Conservation (phyloP, 1,140 invertebrate species). For the Eueides isabella region DNA sequence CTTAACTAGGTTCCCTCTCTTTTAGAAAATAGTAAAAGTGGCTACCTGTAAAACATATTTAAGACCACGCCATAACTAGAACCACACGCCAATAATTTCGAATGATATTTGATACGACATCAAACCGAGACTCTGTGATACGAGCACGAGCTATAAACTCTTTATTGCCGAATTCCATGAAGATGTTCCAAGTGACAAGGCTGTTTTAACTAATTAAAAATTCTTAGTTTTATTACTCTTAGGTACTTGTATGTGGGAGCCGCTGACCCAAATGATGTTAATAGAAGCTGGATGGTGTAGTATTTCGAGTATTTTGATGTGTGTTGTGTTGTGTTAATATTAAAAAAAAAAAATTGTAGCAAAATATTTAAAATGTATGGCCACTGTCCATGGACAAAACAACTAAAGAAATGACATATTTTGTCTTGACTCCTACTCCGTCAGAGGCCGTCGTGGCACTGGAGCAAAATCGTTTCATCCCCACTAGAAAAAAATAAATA, state of each 20-base stretch:
- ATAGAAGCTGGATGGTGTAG: not conserved
- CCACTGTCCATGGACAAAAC: too few relatives aligned
- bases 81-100: slow-evolving; percentile 26
- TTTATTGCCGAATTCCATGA: slow-evolving; percentile 35
- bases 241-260: not conserved
- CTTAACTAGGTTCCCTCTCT: too few relatives aligned
- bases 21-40: too few relatives aligned
- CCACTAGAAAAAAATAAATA: too few relatives aligned
- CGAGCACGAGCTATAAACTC: slow-evolving; percentile 32
- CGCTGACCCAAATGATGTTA: not conserved
- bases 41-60: too few relatives aligned
- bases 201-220: slow-evolving; percentile 17
- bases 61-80: not conserved
- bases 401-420: too few relatives aligned
- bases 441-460: too few relatives aligned
- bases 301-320: not conserved
- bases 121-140: slow-evolving; percentile 32
- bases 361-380: too few relatives aligned
- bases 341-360: too few relatives aligned
- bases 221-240: slow-evolving; percentile 4
- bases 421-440: too few relatives aligned
- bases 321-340: not conserved
- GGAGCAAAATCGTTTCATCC: too few relatives aligned
- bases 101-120: slow-evolving; percentile 44
- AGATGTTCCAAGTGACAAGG: slow-evolving; percentile 18